Base-by-base conservation (phyloP, 2,888 invertebrate species). In the Pammene fasciana region DNA sequence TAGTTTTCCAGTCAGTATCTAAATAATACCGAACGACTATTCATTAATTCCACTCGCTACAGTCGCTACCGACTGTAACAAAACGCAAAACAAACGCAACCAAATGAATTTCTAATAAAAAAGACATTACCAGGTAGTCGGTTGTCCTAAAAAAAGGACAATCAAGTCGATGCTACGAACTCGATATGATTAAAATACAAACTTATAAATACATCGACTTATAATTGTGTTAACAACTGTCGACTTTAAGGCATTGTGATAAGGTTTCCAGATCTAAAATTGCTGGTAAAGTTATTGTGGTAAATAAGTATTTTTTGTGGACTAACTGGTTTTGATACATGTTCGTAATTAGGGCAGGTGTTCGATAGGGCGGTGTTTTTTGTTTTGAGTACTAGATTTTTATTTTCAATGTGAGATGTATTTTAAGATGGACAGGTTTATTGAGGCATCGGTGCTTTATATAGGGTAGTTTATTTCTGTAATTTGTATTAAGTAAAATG, bases 341-440 rank as follows among this genome's bases (percentile, higher is more conserved):
- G 86, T 79, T 81, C 76, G 79, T 87, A 87, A 88, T 89, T 88
- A 87, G 88, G 85, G 84, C 89, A 89, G 89, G 89, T 89, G 89
- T 85, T 82, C 87, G 82, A 81, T 82, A 84, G 80, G 78, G 79
- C 79, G 77, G 75, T 78, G 79, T 84, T 85, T 87, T 83, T 83
- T 77, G 77, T 81, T 82, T 81, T 76, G 75, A 75, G 76, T 76
- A 70, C 67, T 67, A 67, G 66, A 67, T 64, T 68, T 75, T 66
- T 74, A 72, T 73, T 71, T 74, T 62, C 71, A 73, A 52, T 16
- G 59, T 16, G 45, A 41, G 41, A 56, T 66, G 59, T 46, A 62
- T 67, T 67, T 52, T 45, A 62, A 64, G 52, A 46, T 18, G 46
- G 26, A 50, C 52, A 18, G 57, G 45, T 45, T 45, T 45, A 34